Base-by-base conservation (phyloP, 2,888 invertebrate species). In the Nysson spinosus region DNA sequence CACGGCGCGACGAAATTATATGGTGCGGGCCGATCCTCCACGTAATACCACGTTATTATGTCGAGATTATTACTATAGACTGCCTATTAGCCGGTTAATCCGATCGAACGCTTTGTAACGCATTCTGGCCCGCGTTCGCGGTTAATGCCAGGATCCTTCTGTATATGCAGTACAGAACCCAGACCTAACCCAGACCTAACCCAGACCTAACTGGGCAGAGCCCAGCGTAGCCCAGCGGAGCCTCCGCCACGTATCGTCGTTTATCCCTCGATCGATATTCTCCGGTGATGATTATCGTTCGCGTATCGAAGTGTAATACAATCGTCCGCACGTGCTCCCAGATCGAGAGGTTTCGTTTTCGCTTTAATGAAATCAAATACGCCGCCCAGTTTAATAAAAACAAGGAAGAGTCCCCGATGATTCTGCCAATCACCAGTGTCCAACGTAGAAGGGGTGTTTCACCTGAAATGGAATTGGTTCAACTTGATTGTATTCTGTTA, bases 1-100 rank as follows among this genome's bases (percentile, higher is more conserved):
- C 52, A 44, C 52, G 62, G 72, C 69, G 77, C 76, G 81, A 79
- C 82, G 79, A 83, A 84, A 84, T 84, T 82, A 82, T 72, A 84
- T 61, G 80, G 77, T 80, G 52, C 69, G 66, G 63, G 43, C 58
- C 64, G 72, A 77, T 78, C 79, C 73, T 73, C 60, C 68, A 60
- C 61, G 72, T 83, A 84, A 84, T 83, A 76, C 70, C 78, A 78
- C 79, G 80, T 80, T 81, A 83, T 84, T 84, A 84, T 72, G 72
- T 60, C 68, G 58, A 74, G 82, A 84, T 83, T 82, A 84, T 83
- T 83, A 78, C 82, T 79, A 81, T 80, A 77, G 77, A 69, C 75
- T 71, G 72, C 75, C 75, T 74, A 78, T 82, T 82, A 79, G 78
- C 74, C 65, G 66, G 60, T 70, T 72, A 77, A 81, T 83, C 76